phyloP scores from a whole-genome alignment of 2,888 invertebrate species.

The Caenorhabditis sp. region DNA sequence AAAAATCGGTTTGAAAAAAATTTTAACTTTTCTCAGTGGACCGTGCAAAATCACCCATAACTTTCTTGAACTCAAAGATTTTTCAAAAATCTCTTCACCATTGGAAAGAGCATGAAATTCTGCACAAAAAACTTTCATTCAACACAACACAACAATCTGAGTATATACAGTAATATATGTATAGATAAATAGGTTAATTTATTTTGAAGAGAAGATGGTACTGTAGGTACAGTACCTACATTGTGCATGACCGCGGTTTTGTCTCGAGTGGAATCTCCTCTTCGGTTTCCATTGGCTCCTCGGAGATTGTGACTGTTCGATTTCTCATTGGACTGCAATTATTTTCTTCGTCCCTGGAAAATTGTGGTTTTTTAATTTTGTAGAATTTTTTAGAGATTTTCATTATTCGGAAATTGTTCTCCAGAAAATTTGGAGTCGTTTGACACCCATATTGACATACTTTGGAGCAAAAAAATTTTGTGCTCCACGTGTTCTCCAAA shows the following conservation, averaged over 20 bases:
- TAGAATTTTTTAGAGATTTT: too few species aligned
- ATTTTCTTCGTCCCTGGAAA: neutral
- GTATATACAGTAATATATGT: too few species aligned
- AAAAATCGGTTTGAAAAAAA: too few species aligned
- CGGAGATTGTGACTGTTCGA: constrained; percentile 35
- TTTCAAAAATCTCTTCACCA: too few species aligned
- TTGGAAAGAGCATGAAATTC: too few species aligned
- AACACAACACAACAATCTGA: too few species aligned
- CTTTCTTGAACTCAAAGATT: too few species aligned
- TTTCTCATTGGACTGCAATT: constrained; percentile 11
- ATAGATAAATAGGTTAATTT: too few species aligned
- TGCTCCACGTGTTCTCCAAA: too few species aligned
- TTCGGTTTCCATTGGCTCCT: constrained; percentile 29
- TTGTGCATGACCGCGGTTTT: constrained; percentile 41
- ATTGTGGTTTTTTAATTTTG: neutral
- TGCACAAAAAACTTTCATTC: too few species aligned
- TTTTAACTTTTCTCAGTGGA: too few species aligned
- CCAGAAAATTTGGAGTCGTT: neutral
- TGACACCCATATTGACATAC: neutral
- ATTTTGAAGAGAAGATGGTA: neutral
- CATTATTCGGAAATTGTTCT: neutral
- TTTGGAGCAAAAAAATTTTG: neutral
- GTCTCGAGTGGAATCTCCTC: constrained; percentile 26
- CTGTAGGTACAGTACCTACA: constrained; percentile 13
- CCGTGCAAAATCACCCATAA: too few species aligned